These are phyloP conservation scores for Amiota communis DNA, from an alignment of 2,888 invertebrate genomes.

Conservation along the genomic window DNA sequence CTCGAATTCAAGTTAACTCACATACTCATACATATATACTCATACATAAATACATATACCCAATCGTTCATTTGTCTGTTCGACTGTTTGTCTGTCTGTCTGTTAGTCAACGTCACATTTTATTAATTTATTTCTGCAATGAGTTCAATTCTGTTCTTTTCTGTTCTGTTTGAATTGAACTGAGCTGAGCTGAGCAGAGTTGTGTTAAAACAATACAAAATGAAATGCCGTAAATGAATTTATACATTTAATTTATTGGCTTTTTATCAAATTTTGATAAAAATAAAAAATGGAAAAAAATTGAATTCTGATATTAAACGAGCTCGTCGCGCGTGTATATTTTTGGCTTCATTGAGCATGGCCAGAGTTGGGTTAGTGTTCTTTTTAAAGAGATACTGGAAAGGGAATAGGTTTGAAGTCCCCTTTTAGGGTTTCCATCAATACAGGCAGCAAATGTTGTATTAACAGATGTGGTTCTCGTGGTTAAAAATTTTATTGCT, in stretches of 20 bases:
- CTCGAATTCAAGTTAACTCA: constrained; percentile 11
- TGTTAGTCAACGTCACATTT: not conserved
- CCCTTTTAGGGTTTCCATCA: not conserved
- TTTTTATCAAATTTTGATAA: constrained; percentile 69
- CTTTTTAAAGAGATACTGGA: constrained; percentile 13
- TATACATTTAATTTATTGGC: constrained; percentile 68
- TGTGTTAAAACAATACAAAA: constrained; percentile 1
- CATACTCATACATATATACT: not conserved
- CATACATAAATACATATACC: too few species aligned
- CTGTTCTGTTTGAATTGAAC: not conserved
- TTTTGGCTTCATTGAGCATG: constrained; percentile 62
- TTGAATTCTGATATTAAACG: not conserved
- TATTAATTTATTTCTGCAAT: constrained; percentile 21
- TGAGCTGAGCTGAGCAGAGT: not conserved
- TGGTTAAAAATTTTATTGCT: constrained; percentile 65
- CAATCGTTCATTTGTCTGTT: too few species aligned
- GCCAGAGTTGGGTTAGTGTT: constrained; percentile 30
- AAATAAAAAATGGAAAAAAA: constrained; percentile 35
- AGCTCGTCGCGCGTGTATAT: not conserved
- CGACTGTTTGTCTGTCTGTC: too few species aligned
- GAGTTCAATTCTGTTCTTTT: not conserved
- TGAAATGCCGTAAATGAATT: constrained; percentile 62
- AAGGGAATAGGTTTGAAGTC: not conserved
- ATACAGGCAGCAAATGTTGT: constrained; percentile 2
- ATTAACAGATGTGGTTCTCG: constrained; percentile 65